Conservation (phyloP, 2,888 invertebrate species). For the Elaeidobius kamerunicus region DNA sequence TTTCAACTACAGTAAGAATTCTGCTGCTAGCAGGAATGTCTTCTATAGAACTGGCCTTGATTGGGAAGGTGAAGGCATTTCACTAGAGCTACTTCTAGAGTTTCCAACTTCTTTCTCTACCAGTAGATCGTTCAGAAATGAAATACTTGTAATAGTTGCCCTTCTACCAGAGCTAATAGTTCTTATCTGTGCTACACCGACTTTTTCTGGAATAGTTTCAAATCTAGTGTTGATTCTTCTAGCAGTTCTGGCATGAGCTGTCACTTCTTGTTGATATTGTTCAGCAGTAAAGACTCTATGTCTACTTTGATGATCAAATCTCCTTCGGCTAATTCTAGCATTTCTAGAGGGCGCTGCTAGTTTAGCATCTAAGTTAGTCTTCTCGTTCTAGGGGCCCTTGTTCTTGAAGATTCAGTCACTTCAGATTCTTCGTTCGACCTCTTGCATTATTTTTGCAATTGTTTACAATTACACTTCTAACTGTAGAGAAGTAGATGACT, state of each 20-base stretch:
- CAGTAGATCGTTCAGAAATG: slow-evolving; percentile 11
- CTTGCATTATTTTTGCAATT: slow-evolving; percentile 7
- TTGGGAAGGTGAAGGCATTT: neutral
- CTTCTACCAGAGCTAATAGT: slow-evolving; percentile 16
- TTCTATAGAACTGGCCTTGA: neutral
- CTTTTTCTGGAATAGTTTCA: slow-evolving; percentile 8
- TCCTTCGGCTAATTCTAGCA: slow-evolving; percentile 7
- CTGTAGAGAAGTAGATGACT: slow-evolving; percentile 11
- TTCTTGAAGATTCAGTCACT: slow-evolving; percentile 27
- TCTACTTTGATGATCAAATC: slow-evolving; percentile 23
- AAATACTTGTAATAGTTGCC: slow-evolving; percentile 1
- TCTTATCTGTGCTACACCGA: slow-evolving; percentile 9
- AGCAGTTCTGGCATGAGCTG: slow-evolving; percentile 40
- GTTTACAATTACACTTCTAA: slow-evolving; percentile 9
- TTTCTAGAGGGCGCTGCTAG: slow-evolving; percentile 25
- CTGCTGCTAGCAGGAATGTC: neutral
- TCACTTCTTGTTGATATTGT: slow-evolving; percentile 34
- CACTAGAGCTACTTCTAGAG: slow-evolving; percentile 2
- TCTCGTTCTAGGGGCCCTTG: slow-evolving; percentile 28
- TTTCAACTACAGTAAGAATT: neutral
- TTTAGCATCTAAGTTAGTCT: slow-evolving; percentile 23
- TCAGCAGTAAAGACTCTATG: slow-evolving; percentile 34
- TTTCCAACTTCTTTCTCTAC: slow-evolving; percentile 10
- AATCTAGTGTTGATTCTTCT: slow-evolving; percentile 25
- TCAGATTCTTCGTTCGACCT: slow-evolving; percentile 7